phyloP scores from a whole-genome alignment of 2,113 vertebrate species.

The Trichechus manatus region DNA sequence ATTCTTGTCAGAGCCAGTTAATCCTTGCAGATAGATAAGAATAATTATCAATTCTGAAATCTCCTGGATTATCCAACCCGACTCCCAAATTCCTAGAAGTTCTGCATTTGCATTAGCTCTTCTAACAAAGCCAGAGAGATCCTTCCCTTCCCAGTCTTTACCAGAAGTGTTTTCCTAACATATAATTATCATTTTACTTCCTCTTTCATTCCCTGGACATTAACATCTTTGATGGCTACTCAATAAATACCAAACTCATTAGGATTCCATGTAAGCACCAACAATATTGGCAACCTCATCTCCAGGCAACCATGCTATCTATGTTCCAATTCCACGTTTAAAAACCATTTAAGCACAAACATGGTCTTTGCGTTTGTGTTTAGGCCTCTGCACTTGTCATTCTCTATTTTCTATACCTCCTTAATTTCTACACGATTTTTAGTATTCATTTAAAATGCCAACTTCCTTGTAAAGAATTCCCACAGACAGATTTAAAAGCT shows the following conservation, averaged over 20 bases:
- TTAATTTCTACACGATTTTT: conserved; percentile 21
- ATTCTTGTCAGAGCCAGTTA: not conserved
- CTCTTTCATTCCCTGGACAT: not conserved
- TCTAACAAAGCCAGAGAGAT: not conserved
- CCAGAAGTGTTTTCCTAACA: not conserved
- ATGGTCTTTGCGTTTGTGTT: not conserved
- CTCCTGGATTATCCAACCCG: not conserved
- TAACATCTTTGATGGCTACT: not conserved
- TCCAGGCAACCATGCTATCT: not conserved
- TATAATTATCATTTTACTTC: not conserved
- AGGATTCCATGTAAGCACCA: not conserved
- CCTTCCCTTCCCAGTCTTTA: not conserved
- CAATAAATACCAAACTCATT: not conserved
- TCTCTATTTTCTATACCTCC: conserved; percentile 31
- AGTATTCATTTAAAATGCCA: not conserved
- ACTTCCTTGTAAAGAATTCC: not conserved
- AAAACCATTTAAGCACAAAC: not conserved
- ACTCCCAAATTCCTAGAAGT: not conserved
- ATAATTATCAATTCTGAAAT: conserved; percentile 33
- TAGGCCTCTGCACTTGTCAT: not conserved
- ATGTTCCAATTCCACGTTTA: not conserved
- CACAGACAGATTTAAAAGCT: not conserved
- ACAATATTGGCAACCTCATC: not conserved
- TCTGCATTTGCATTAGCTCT: not conserved
- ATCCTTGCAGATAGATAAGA: not conserved